These are phyloP conservation scores for Borostomias antarcticus DNA, from an alignment of 2,797 vertebrate genomes.

Conservation along the genomic window DNA sequence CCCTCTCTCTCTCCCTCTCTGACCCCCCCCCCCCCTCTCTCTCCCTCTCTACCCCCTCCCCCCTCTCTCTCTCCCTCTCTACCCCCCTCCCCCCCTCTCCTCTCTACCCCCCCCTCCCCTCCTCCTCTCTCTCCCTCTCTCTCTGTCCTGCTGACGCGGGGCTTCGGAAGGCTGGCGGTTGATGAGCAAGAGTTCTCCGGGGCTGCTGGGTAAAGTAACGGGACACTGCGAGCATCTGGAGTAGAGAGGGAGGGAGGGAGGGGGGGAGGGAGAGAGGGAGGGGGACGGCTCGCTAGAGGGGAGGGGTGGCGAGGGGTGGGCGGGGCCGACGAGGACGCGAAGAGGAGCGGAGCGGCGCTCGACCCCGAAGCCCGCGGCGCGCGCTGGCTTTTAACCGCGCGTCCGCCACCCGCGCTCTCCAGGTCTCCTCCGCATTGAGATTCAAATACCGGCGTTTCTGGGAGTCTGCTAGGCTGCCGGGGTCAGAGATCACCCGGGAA, in stretches of 20 bases:
- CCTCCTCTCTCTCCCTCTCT: slow-evolving; percentile 6
- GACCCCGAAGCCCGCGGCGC: too few species aligned
- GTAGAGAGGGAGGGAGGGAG: slow-evolving; percentile 53
- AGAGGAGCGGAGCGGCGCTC: too few species aligned
- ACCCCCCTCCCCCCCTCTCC: slow-evolving; percentile 38
- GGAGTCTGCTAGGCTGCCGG: too few species aligned
- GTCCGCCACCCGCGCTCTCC: slow-evolving; percentile 10
- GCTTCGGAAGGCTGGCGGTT: slow-evolving; percentile 44
- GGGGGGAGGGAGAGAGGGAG: slow-evolving; percentile 15
- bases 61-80: neutral
- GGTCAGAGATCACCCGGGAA: slow-evolving; percentile 31
- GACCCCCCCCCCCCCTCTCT: neutral
- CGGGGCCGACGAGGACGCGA: too few species aligned
- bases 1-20: neutral
- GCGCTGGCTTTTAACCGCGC: too few species aligned
- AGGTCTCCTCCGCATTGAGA: slow-evolving; percentile 38
- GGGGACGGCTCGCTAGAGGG: too few species aligned
- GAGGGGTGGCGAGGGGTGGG: too few species aligned
- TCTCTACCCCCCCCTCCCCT: neutral
- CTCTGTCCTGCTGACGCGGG: slow-evolving; percentile 60
- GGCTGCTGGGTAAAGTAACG: slow-evolving; percentile 65
- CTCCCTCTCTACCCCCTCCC: neutral
- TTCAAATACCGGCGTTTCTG: slow-evolving; percentile 47
- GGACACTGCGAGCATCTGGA: slow-evolving; percentile 53
- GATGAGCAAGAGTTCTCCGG: slow-evolving; percentile 64